Conservation (phyloP, 2,113 vertebrate species). For the Aldabrachelys gigantea region DNA sequence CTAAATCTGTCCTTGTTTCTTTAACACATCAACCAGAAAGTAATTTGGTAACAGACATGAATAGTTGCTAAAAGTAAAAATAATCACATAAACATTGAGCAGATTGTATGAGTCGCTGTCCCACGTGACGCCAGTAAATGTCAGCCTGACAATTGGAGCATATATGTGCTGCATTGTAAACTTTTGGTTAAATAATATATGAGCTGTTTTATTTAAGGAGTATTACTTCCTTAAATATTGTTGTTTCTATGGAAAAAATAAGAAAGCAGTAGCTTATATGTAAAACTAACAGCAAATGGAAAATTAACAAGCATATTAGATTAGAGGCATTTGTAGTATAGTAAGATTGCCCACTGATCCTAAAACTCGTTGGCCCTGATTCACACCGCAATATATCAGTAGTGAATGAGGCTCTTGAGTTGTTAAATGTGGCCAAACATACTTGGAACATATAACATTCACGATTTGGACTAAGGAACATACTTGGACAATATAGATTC, state of each 20-base stretch:
- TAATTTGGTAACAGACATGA: neutral
- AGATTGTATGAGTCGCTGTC: neutral
- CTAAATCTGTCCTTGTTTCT: neutral
- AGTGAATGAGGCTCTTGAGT: neutral
- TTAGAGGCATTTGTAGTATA: neutral
- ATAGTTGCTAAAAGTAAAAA: neutral
- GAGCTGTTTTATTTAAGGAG: rapidly evolving
- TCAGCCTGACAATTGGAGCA: neutral
- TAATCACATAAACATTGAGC: neutral
- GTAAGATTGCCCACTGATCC: neutral
- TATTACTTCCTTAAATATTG: neutral
- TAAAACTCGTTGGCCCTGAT: rapidly evolving
- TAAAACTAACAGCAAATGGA: neutral
- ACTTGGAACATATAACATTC: neutral
- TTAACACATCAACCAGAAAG: neutral
- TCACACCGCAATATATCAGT: neutral
- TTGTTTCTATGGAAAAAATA: neutral
- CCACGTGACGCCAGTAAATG: rapidly evolving
- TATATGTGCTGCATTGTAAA: rapidly evolving
- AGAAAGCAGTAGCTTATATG: neutral
- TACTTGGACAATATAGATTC: neutral
- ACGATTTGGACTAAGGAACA: neutral
- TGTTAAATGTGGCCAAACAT: neutral
- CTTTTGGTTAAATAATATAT: rapidly evolving
- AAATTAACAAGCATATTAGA: neutral